These are phyloP conservation scores for Prunella strophiata DNA, from an alignment of 2,797 vertebrate genomes.

Conservation along the genomic window DNA sequence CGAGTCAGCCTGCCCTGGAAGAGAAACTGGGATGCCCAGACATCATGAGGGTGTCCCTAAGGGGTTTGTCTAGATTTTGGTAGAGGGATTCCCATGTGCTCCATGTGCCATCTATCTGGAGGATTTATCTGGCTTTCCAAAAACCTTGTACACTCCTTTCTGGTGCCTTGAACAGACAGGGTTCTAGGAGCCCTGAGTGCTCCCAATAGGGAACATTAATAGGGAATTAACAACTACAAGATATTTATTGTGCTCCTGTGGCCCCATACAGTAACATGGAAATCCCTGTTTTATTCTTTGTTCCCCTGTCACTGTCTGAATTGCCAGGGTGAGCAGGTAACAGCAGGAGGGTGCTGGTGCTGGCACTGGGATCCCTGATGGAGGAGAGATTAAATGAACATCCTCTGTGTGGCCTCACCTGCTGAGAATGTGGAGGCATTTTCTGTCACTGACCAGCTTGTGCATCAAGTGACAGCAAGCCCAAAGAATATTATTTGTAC, in stretches of 20 bases:
- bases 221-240: background rate
- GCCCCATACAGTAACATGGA: background rate
- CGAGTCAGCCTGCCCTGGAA: background rate
- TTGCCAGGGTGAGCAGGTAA: background rate
- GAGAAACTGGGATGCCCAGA: background rate
- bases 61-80: rapidly evolving
- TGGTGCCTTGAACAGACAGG: background rate
- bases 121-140: background rate
- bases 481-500: background rate
- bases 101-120: rapidly evolving
- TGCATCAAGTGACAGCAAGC: background rate
- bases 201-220: rapidly evolving
- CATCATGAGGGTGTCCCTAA: rapidly evolving
- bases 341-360: background rate
- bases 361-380: rapidly evolving
- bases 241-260: background rate
- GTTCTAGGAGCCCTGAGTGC: background rate
- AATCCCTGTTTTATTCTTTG: background rate
- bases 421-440: background rate
- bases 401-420: rapidly evolving
- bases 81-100: rapidly evolving
- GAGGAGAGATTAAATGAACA: background rate
- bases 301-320: background rate
- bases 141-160: background rate
- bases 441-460: background rate